Conservation (phyloP, 2,888 invertebrate species). For the Drosophila neutralis region DNA sequence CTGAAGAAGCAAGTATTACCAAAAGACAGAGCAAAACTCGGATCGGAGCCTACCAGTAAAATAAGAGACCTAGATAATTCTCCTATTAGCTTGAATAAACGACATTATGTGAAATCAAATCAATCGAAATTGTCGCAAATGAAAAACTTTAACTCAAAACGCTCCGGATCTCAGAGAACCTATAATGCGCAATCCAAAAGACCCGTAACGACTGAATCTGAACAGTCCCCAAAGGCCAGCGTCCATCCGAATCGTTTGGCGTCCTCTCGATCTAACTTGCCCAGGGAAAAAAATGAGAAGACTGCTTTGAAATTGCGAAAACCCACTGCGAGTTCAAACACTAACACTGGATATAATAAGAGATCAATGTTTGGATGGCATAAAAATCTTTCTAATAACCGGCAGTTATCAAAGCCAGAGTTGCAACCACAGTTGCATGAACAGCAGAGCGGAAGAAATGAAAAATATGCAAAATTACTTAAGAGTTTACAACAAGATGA, state of each 20-base stretch:
- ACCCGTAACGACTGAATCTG: background rate
- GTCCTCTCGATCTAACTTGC: background rate
- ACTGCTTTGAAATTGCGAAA: background rate
- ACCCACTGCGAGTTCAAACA: background rate
- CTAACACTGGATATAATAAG: background rate
- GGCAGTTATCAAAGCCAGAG: background rate
- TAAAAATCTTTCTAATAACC: background rate
- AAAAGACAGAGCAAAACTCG: background rate
- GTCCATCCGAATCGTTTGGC: background rate
- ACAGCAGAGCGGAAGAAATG: background rate
- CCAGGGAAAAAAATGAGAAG: background rate
- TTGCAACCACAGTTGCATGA: background rate
- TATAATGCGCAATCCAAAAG: background rate
- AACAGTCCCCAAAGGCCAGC: background rate
- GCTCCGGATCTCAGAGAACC: background rate
- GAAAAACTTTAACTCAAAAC: background rate
- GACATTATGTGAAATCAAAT: background rate
- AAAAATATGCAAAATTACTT: background rate
- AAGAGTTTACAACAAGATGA: background rate
- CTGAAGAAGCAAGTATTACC: background rate
- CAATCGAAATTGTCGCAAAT: background rate
- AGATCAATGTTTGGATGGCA: background rate
- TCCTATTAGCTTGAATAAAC: background rate
- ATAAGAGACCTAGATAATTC: background rate
- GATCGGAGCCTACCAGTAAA: background rate